A percentile compares a stretch with the other conserved stretches of the same genome.
Conservation (phyloP, 2,113 vertebrate species). For the Xenopus tropicalis region DNA sequence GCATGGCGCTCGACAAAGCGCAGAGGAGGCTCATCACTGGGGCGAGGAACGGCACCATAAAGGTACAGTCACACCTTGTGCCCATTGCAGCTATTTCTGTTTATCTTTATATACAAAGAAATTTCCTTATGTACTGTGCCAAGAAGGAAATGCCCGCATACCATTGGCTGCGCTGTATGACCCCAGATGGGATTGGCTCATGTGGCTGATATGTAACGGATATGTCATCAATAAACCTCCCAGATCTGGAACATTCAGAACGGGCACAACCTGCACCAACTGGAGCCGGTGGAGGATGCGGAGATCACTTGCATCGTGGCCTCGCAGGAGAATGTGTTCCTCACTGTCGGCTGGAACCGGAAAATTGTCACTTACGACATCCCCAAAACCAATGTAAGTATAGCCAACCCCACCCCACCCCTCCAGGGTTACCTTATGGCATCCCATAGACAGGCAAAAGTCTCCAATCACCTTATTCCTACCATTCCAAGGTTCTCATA, state of each 20-base stretch:
- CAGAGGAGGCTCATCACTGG: constrained; percentile 57
- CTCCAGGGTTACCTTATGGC: no score
- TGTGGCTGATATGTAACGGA: no score
- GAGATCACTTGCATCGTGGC: constrained; percentile 60
- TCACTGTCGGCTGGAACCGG: constrained; percentile 64
- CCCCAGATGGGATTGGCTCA: no score
- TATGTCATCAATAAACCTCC: background rate
- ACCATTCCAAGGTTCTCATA: no score
- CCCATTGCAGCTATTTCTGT: background rate
- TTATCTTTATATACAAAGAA: no score
- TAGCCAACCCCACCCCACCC: no score
- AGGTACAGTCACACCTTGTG: constrained; percentile 43
- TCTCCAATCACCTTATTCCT: no score
- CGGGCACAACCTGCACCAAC: constrained; percentile 63
- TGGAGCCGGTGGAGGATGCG: constrained; percentile 56
- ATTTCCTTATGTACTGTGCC: no score
- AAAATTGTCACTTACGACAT: constrained; percentile 57
- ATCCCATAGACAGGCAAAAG: no score
- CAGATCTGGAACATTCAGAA: constrained; percentile 67
- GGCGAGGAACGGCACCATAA: constrained; percentile 57
- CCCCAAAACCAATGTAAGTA: constrained; percentile 52
- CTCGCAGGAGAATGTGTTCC: constrained; percentile 53
- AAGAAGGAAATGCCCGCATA: no score
- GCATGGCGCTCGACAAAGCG: constrained; percentile 53
- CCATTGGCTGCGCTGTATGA: no score